Conservation (phyloP, 2,113 vertebrate species). For the Dasyornis broadbenti region DNA sequence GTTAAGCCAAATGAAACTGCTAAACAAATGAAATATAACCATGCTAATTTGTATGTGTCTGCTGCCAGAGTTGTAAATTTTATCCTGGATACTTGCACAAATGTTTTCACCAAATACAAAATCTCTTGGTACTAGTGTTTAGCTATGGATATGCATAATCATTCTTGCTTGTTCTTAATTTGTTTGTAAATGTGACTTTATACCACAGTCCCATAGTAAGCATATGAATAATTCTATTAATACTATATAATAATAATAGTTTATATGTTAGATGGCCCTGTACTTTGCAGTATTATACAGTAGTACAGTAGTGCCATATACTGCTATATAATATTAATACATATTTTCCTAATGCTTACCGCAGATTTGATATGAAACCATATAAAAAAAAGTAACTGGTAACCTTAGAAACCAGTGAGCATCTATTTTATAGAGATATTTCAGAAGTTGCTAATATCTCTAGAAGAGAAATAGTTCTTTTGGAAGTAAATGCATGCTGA, state of each 20-base stretch:
- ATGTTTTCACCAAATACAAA: neutral
- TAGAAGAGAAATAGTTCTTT: neutral
- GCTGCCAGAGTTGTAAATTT: neutral
- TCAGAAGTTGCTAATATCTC: neutral
- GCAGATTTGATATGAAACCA: neutral
- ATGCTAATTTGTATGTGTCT: neutral
- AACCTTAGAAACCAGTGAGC: neutral
- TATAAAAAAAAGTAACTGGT: neutral
- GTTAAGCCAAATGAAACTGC: neutral
- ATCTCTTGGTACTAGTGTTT: neutral
- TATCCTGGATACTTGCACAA: neutral
- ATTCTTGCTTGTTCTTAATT: neutral
- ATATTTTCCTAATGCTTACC: neutral
- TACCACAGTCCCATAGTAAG: neutral
- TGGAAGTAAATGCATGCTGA: neutral
- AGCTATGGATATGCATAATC: neutral
- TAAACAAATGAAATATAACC: neutral
- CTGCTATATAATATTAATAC: neutral
- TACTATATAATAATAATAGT: neutral
- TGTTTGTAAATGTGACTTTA: neutral
- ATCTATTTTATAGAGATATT: neutral
- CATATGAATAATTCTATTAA: neutral
- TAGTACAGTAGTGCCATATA: neutral
- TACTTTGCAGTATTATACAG: neutral
- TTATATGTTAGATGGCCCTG: neutral